Conservation (phyloP, 2,113 vertebrate genomes). For the Castor canadensis region DNA sequence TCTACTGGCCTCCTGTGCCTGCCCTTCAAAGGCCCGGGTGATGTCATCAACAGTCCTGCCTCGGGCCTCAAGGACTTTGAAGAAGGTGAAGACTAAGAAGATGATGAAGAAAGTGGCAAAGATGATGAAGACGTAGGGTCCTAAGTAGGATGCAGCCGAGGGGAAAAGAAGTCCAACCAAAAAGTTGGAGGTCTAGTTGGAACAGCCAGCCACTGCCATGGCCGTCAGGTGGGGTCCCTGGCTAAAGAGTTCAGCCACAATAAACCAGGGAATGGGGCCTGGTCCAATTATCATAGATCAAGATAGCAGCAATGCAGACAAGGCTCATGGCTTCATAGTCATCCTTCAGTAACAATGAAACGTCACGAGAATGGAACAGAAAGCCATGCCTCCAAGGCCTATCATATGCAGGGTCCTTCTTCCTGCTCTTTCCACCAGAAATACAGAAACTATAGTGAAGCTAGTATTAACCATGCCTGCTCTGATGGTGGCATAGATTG, state of each 20-base stretch:
- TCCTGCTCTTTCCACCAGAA: conserved; percentile 93
- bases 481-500: conserved; percentile 94
- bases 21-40: conserved; percentile 87
- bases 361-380: conserved; percentile 91
- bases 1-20: too few species aligned
- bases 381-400: conserved; percentile 94
- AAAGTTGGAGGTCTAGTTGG: conserved; percentile 98
- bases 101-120: conserved; percentile 89
- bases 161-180: conserved; percentile 93
- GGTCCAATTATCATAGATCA: conserved; percentile 94
- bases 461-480: conserved; percentile 93
- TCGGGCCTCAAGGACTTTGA: conserved; percentile 95
- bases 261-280: conserved; percentile 98
- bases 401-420: conserved; percentile 93
- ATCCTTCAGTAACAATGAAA: conserved; percentile 87
- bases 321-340: conserved; percentile 81
- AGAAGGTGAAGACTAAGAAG: conserved; percentile 96
- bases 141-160: conserved; percentile 84
- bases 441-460: conserved; percentile 96
- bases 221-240: conserved; percentile 96
- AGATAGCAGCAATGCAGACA: conserved; percentile 91
- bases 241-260: conserved; percentile 96
- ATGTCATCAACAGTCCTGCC: conserved; percentile 98
- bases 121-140: conserved; percentile 94
- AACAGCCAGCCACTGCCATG: conserved; percentile 93